Conservation (phyloP, 2,797 vertebrate species). For the Anabacerthia variegaticeps region DNA sequence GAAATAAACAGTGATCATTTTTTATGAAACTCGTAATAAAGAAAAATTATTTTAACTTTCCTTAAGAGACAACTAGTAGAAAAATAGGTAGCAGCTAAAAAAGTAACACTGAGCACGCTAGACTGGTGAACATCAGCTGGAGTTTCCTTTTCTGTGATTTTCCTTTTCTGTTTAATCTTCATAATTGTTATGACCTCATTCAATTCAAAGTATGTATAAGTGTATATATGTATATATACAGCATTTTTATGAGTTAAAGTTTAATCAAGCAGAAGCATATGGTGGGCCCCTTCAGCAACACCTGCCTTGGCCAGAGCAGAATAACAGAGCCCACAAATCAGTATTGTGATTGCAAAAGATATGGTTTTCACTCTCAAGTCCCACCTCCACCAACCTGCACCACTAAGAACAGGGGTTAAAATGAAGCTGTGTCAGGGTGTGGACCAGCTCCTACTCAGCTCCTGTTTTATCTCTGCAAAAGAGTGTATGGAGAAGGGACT, state of each 20-base stretch:
- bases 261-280: background rate
- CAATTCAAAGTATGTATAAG: background rate
- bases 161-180: background rate
- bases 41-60: slow-evolving; percentile 31
- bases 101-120: background rate
- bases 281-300: background rate
- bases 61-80: slow-evolving; percentile 11
- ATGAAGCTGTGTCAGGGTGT: background rate
- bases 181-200: background rate
- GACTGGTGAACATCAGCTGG: background rate
- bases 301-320: background rate
- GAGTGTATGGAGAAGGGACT: background rate
- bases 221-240: background rate
- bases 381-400: background rate
- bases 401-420: background rate
- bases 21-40: slow-evolving; percentile 24
- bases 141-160: background rate
- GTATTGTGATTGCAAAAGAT: background rate
- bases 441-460: background rate
- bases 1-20: slow-evolving; percentile 16
- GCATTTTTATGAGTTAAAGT: background rate
- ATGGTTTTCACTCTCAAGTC: background rate
- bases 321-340: background rate
- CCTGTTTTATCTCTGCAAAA: background rate
- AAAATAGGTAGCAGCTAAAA: slow-evolving; percentile 3